These are phyloP conservation scores for Onthophagus taurus DNA, from an alignment of 1,140 invertebrate species.

Conservation along the genomic window DNA sequence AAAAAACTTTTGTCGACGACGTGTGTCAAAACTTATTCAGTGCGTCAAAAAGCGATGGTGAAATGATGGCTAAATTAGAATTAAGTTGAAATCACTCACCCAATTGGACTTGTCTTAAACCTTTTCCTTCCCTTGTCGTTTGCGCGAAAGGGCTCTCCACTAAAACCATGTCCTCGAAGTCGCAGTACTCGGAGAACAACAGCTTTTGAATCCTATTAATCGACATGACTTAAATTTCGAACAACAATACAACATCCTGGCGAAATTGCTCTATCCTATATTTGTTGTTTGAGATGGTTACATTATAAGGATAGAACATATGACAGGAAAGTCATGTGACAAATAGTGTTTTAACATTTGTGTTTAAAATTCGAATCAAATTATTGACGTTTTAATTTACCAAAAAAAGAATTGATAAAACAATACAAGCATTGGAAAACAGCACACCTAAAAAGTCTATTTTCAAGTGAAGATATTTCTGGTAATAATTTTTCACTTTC, in stretches of 20 bases:
- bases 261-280: slow-evolving; percentile 10
- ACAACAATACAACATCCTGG: slow-evolving; percentile 19
- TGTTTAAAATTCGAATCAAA: too few species aligned
- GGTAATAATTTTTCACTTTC: too few species aligned
- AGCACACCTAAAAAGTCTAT: too few species aligned
- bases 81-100: slow-evolving; percentile 30
- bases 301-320: slow-evolving; percentile 12
- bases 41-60: too few species aligned
- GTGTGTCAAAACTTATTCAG: too few species aligned
- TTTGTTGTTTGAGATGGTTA: slow-evolving; percentile 11
- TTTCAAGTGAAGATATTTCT: too few species aligned
- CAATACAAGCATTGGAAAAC: too few species aligned
- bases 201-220: slow-evolving; percentile 47
- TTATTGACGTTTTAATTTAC: too few species aligned
- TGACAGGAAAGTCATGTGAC: slow-evolving; percentile 16
- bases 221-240: slow-evolving; percentile 31
- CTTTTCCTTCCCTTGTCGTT: slow-evolving; percentile 46
- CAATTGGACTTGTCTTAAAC: slow-evolving; percentile 47
- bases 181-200: slow-evolving; percentile 46
- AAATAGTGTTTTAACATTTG: slow-evolving; percentile 1
- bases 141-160: slow-evolving; percentile 54
- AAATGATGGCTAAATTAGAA: not conserved
- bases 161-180: slow-evolving; percentile 47
- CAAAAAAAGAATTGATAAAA: too few species aligned
- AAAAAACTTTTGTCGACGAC: not conserved